Evolutionary conservation across 2,113 vertebrate species (phyloP), one percentile per base, ranked within the genome.

Genomic region (Stegostoma tigrinum): DNA sequence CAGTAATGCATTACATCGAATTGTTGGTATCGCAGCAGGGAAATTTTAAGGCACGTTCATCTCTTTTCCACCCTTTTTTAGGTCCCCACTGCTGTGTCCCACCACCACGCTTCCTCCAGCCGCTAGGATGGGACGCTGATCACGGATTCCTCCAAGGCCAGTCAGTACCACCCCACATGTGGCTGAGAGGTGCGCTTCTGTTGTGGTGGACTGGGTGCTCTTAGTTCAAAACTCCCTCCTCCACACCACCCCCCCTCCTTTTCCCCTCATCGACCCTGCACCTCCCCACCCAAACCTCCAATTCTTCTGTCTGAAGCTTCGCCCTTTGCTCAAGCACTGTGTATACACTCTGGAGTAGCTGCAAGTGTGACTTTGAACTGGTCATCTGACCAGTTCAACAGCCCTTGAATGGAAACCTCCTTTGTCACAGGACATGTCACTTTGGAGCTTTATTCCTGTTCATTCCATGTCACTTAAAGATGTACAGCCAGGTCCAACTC

Each of bases 81-180:
- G 94, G 67, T 95, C 94, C 94, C 94, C 68, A 48, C 67, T 95
- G 94, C 91, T 94, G 66, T 38, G 23, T 67, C 66, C 91, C 91
- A 45, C 91, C 91, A 67, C 90, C 64, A 38, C 10, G 64, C 93
- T 94, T 75, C 30, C 67, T 95, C 68, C 67, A 30, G 94, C 94
- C 24, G 45, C 27, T 72, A 70, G 38, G 42, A 72, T 72, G 64
- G 94, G 94, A 95, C 75, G 67, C 42, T 72, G 94, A 72, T 72
- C 67, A 95, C 24, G 94, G 52, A 72, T 72, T 75, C 52, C 94
- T 72, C 38, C 91, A 94, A 24, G 42, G 67, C 68, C 68, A 30
- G 94, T 48, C 68, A 95, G 4, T 52, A 45, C 42, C 94, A 95
- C 67, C 94, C 94, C 42, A 72, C 68, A 34, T 72, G 68, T 72